Evolutionary conservation across 2,113 vertebrate species (phyloP), one percentile per base, ranked within the genome.

Genomic region (Gulo gulo): DNA sequence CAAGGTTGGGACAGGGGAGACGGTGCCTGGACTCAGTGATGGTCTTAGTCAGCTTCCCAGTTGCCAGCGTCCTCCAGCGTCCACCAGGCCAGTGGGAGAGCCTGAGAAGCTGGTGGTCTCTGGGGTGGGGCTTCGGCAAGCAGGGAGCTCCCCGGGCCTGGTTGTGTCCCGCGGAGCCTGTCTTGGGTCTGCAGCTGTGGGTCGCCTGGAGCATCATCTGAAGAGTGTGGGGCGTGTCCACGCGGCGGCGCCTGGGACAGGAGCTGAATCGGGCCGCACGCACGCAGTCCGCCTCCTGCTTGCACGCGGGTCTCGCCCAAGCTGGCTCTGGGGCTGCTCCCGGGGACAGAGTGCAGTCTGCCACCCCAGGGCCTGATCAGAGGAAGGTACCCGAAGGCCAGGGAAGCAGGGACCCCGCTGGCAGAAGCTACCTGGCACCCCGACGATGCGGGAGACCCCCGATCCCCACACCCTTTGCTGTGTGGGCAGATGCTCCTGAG

Each of bases 21-120:
- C 0, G 0, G 14, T 6, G 47, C 16, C 34, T 26, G 34, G 42
- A 10, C 21, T 24, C 1, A 86, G 7, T 0, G 0, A 26, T 20
- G 20, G 6, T 16, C 2, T 88, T 20, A 4, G 0, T 59, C 39
- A 65, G n/a, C 39, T 9, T 87, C 47, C 7, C 21, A 80, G 45
- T 55, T 18, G n/a, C 2, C 12, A 24, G 8, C 10, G 7, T 39
- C 31, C 18, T 79, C 36, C 7, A 26, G 3, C 36, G 6, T 76
- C 67, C 23, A 0, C 21, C 4, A 6, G 4, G 23, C 20, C 11
- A 2, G 9, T 2, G 12, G 34, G 69, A 26, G 18, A 26, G 18
- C 8, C 23, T 0, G 57, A 18, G 50, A 52, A 26, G 34, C 16
- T 57, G 47, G 83, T 34, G 15, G 29, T 26, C 11, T 50, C 31